These are phyloP conservation scores for Burhinus bistriatus DNA, from an alignment of 2,113 vertebrate species.

Conservation along the genomic window DNA sequence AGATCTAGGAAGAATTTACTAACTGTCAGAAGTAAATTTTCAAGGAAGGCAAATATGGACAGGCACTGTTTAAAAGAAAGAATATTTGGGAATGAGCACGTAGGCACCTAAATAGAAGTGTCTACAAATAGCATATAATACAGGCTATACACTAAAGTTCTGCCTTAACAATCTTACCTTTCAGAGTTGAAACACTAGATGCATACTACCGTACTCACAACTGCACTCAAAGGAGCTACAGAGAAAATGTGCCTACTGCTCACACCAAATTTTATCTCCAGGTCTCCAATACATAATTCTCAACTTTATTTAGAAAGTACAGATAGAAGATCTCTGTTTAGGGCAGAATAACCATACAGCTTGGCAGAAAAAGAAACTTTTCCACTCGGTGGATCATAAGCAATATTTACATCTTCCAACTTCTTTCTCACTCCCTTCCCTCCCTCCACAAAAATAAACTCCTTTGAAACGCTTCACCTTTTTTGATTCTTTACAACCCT, in stretches of 20 bases:
- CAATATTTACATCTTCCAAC: background rate
- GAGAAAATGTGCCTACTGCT: background rate
- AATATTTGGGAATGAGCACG: background rate
- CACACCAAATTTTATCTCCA: background rate
- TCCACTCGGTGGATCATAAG: background rate
- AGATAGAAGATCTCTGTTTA: background rate
- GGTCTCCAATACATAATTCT: background rate
- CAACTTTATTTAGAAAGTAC: background rate
- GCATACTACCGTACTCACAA: background rate
- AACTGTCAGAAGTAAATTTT: slow-evolving; percentile 12
- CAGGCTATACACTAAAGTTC: background rate
- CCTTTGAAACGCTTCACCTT: background rate
- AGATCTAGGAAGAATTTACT: slow-evolving; percentile 2
- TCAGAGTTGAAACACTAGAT: background rate
- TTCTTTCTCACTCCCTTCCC: background rate
- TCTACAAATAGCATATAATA: background rate
- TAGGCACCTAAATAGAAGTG: background rate
- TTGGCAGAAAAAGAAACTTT: background rate
- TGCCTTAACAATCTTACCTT: background rate
- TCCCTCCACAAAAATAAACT: background rate
- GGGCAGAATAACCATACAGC: background rate
- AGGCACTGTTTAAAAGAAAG: background rate
- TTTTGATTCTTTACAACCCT: background rate
- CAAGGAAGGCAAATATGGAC: background rate
- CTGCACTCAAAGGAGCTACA: background rate